Base-by-base conservation (phyloP, 2,888 invertebrate genomes). In the Parnassius apollo region DNA sequence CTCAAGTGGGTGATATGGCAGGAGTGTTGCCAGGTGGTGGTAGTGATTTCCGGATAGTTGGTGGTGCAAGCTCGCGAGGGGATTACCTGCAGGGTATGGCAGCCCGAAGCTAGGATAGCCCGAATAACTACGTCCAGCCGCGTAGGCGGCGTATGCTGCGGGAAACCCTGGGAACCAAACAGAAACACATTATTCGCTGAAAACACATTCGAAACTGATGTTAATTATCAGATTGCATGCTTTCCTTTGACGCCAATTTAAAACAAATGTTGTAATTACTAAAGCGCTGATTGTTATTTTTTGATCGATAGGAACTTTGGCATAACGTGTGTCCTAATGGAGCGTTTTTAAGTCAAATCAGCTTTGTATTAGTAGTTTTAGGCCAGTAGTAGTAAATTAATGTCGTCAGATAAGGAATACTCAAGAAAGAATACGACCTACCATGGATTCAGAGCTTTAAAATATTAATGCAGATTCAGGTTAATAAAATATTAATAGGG, bases 41-140 rank as follows among this genome's bases (percentile, higher is more conserved):
- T 92, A 93, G 92, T 92, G 87, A 85, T 91, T 88, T 89, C 91
- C 91, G 93, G 92, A 93, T 81, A 91, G 88, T 91, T 94, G 94
- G 93, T 94, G 95, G 93, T 95, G 95, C 94, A 95, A 94, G 94
- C 94, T 95, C 93, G 94, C 93, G 93, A 95, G 94, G 93, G 95
- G 91, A 95, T 97, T 97, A 97, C 97, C 97, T 97, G 98, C 96
- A 90, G 98, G 98, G 93, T 98, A 98, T 91, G 98, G 98, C 93
- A 98, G 96, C 95, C 98, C 97, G 94, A 98, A 98, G 95, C 97
- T 97, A 94, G 98, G 97, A 95, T 98, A 98, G 94, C 97, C 97
- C 94, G 97, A 97, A 94, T 97, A 98, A 91, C 98, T 97, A 93
- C 98, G 96, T 92, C 97, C 97, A 90, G 98, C 97, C 94, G 98